These are phyloP conservation scores for Halcyon smyrnensis DNA, from an alignment of 2,797 vertebrate species.

Conservation along the genomic window DNA sequence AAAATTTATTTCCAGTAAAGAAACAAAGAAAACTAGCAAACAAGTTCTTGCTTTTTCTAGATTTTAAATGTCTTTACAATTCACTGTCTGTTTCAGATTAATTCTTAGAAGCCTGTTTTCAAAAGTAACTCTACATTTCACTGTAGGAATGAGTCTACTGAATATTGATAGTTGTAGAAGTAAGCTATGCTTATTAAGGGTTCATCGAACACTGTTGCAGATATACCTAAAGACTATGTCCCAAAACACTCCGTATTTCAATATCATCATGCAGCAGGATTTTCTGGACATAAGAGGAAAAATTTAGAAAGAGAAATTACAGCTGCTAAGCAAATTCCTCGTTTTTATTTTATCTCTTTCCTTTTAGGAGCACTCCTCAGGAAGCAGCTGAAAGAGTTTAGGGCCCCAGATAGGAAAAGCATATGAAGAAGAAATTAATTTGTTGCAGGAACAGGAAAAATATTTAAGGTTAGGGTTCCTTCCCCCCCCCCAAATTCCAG, in stretches of 20 bases:
- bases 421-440: background rate
- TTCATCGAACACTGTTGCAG: background rate
- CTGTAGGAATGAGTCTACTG: background rate
- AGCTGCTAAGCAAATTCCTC: background rate
- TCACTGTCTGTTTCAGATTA: background rate
- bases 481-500: background rate
- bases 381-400: background rate
- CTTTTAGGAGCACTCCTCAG: background rate
- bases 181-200: background rate
- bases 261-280: background rate
- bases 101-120: background rate
- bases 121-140: background rate
- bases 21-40: background rate
- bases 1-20: background rate
- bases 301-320: background rate
- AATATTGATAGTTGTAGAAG: background rate
- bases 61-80: background rate
- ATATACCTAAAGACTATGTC: background rate
- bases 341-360: background rate
- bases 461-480: too few relatives aligned
- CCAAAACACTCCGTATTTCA: background rate
- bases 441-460: background rate
- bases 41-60: background rate
- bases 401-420: background rate
- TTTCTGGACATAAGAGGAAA: background rate